Evolutionary conservation across 2,888 invertebrate genomes (phyloP).

Genomic region (Phasia obesa): DNA sequence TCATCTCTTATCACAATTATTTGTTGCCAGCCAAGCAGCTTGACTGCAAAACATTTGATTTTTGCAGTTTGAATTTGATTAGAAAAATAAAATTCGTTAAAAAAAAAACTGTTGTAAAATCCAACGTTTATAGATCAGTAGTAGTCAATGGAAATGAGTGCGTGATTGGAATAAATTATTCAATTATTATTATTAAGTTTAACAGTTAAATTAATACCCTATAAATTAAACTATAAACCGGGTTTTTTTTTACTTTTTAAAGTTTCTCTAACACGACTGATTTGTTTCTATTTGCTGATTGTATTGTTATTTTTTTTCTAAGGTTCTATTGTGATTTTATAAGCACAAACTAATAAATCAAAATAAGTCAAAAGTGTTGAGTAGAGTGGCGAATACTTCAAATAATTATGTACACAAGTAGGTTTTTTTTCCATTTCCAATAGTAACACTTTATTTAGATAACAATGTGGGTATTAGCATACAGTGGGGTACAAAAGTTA

Average conservation of each 20-base stretch:
- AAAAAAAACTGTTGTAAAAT: too few relatives aligned
- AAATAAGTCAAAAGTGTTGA: conserved; percentile 28
- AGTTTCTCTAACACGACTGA: not conserved
- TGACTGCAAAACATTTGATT: not conserved
- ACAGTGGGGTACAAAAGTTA: too few relatives aligned
- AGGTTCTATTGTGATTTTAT: conserved; percentile 15
- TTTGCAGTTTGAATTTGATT: not conserved
- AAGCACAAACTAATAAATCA: conserved; percentile 31
- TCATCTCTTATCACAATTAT: not conserved
- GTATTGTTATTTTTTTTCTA: not conserved
- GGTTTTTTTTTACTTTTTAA: too few relatives aligned
- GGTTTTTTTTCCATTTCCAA: not conserved
- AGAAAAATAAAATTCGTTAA: not conserved
- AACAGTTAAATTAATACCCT: not conserved
- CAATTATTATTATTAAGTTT: not conserved
- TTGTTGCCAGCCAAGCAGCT: not conserved
- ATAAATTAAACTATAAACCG: too few relatives aligned
- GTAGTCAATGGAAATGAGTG: too few relatives aligned
- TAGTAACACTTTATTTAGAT: not conserved
- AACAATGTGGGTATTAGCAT: not conserved
- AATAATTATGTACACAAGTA: not conserved
- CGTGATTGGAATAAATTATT: too few relatives aligned
- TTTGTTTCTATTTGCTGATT: not conserved
- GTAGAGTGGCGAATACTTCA: conserved; percentile 11
- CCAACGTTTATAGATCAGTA: too few relatives aligned